These are phyloP conservation scores for Coturnix japonica DNA, from an alignment of 2,113 vertebrate genomes.

Conservation along the genomic window DNA sequence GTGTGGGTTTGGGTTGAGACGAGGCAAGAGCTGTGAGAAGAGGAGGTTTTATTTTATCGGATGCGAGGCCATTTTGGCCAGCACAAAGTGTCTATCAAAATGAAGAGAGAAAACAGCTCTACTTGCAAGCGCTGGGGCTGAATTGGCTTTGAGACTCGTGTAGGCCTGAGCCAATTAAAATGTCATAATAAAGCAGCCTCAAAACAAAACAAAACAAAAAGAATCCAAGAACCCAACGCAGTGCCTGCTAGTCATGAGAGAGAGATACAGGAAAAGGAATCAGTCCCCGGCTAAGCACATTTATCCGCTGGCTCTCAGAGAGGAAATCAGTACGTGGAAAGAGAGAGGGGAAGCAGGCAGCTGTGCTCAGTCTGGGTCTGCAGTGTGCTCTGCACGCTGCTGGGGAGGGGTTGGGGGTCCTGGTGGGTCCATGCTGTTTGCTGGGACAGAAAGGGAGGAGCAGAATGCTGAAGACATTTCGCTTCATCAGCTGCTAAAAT, in stretches of 20 bases:
- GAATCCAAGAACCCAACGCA: not conserved
- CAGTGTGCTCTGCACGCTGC: fast-evolving
- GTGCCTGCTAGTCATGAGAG: not conserved
- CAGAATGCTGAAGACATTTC: constrained; percentile 14
- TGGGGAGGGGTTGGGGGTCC: no score
- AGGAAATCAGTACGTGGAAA: not conserved
- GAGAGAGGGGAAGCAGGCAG: not conserved
- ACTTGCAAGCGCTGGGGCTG: not conserved
- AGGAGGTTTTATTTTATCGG: not conserved
- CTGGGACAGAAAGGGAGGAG: not conserved
- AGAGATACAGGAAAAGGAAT: not conserved
- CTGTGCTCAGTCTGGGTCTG: not conserved
- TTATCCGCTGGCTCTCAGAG: not conserved
- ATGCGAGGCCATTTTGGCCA: constrained; percentile 27
- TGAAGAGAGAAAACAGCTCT: constrained; percentile 39
- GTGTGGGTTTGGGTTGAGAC: constrained; percentile 5
- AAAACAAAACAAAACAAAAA: not conserved
- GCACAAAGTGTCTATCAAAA: constrained; percentile 20
- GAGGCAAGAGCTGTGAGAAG: not conserved
- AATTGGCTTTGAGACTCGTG: constrained; percentile 46
- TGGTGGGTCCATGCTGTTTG: no score
- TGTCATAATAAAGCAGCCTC: constrained; percentile 41
- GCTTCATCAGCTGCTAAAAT: not conserved
- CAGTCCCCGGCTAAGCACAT: not conserved
- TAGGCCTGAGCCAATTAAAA: constrained; percentile 58